A percentile compares a stretch with the other conserved stretches of the same genome.
Evolutionary conservation across 2,888 invertebrate species (phyloP).

Genomic region (Hirtodrosophila duncani): DNA sequence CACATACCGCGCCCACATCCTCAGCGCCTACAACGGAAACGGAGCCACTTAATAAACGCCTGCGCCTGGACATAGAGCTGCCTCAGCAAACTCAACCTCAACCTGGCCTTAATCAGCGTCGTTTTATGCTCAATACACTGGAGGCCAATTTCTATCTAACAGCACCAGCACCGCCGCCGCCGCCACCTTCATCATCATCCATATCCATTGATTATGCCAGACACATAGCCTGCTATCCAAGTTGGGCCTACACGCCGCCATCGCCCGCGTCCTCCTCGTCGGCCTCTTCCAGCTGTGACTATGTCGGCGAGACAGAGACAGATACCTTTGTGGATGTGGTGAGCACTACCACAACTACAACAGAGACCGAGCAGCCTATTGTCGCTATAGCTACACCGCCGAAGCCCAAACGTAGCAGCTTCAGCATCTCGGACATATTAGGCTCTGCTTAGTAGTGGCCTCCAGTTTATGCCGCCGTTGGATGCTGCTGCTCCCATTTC

Average conservation of each 20-base stretch:
- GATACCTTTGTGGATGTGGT: conserved; percentile 72
- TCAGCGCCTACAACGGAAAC: conserved; percentile 3
- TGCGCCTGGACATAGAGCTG: conserved; percentile 50
- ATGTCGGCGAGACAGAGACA: conserved; percentile 34
- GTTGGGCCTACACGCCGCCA: conserved; percentile 62
- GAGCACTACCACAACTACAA: conserved; percentile 35
- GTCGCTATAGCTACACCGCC: conserved; percentile 22
- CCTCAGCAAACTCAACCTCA: conserved; percentile 14
- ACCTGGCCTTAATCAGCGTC: conserved; percentile 33
- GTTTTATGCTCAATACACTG: conserved; percentile 56
- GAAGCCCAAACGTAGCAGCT: conserved; percentile 71
- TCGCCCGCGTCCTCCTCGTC: conserved; percentile 54
- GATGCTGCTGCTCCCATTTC: conserved; percentile 46
- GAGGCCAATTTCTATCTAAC: conserved; percentile 61
- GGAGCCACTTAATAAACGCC: conserved; percentile 63
- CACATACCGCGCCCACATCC: conserved; percentile 11
- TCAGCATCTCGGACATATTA: conserved; percentile 76
- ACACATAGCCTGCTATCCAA: conserved; percentile 58
- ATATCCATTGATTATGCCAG: conserved; percentile 56
- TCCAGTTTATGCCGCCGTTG: background rate
- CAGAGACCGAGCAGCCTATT: conserved; percentile 25
- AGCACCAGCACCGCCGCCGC: conserved; percentile 43
- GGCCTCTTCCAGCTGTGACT: conserved; percentile 37
- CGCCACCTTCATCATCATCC: conserved; percentile 22
- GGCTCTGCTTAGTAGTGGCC: conserved; percentile 51